phyloP scores from a whole-genome alignment of 2,888 invertebrate species.

The Ichneumoninae sp. region DNA sequence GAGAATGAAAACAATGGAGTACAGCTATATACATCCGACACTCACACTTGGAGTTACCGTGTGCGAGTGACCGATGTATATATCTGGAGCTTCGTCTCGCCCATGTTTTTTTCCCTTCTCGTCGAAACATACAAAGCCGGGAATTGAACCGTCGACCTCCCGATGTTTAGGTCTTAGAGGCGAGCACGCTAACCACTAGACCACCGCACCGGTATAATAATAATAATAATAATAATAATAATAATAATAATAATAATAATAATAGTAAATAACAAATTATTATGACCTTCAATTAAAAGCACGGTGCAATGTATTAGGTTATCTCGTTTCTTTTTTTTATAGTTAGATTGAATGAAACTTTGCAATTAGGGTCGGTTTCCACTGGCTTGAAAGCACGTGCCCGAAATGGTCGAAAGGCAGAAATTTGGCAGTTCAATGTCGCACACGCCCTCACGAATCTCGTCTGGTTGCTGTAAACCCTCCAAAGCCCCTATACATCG shows the following conservation, averaged over 20 bases:
- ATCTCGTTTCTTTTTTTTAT: not conserved
- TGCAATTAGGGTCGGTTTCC: constrained; percentile 12
- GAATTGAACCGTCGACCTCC: too few species aligned
- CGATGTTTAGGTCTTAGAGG: too few species aligned
- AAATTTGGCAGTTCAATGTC: constrained; percentile 14
- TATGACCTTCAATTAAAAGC: not conserved
- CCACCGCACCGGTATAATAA: too few species aligned
- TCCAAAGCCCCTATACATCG: constrained; percentile 14
- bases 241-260: not conserved
- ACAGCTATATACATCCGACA: too few species aligned
- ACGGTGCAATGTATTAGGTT: not conserved
- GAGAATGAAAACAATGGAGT: too few species aligned
- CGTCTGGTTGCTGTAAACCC: constrained; percentile 14
- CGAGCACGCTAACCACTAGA: too few species aligned
- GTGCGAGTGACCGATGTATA: too few species aligned
- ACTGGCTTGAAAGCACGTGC: constrained; percentile 1
- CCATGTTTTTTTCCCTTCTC: too few species aligned
- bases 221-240: too few species aligned
- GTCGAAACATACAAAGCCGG: too few species aligned
- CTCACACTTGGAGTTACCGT: too few species aligned
- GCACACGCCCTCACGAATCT: constrained; percentile 3
- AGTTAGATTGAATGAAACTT: not conserved
- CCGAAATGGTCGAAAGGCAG: not conserved
- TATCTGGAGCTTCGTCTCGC: too few species aligned
- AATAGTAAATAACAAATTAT: not conserved